Evolutionary conservation across 1,140 invertebrate species (phyloP).

Genomic region (Pissodes strobi): DNA sequence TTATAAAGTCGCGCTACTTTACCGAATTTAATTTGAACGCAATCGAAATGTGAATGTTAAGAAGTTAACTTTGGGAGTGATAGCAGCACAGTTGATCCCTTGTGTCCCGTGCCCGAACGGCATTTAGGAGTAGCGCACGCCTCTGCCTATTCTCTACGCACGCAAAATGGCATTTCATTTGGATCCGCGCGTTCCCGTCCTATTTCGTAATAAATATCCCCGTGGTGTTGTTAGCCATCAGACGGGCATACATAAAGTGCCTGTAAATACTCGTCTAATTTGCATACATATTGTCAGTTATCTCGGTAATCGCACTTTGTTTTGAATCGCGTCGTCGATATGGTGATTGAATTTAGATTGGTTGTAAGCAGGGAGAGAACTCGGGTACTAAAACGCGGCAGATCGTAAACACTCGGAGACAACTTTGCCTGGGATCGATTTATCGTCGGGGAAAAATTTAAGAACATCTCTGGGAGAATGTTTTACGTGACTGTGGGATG

Average conservation of each 20-base stretch:
- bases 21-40: too few species aligned
- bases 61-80: too few species aligned
- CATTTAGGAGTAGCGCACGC: neutral
- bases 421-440: conserved; percentile 22
- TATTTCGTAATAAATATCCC: conserved; percentile 35
- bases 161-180: conserved; percentile 18
- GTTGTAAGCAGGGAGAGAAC: conserved; percentile 31
- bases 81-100: too few species aligned
- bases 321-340: conserved; percentile 42
- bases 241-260: conserved; percentile 42
- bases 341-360: conserved; percentile 49
- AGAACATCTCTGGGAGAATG: conserved; percentile 6
- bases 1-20: too few species aligned
- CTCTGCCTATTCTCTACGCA: neutral
- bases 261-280: conserved; percentile 47
- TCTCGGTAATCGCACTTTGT: conserved; percentile 46
- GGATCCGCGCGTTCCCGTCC: conserved; percentile 1
- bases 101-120: too few species aligned
- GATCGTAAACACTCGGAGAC: conserved; percentile 27
- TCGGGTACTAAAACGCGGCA: conserved; percentile 17
- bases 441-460: conserved; percentile 14
- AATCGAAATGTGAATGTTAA: too few species aligned
- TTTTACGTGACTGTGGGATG: neutral
- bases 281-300: conserved; percentile 52
- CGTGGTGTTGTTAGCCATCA: conserved; percentile 40